A percentile compares a stretch with the other conserved stretches of the same genome.
phyloP scores from a whole-genome alignment of 1,140 invertebrate genomes.

The Magallana gigas region DNA sequence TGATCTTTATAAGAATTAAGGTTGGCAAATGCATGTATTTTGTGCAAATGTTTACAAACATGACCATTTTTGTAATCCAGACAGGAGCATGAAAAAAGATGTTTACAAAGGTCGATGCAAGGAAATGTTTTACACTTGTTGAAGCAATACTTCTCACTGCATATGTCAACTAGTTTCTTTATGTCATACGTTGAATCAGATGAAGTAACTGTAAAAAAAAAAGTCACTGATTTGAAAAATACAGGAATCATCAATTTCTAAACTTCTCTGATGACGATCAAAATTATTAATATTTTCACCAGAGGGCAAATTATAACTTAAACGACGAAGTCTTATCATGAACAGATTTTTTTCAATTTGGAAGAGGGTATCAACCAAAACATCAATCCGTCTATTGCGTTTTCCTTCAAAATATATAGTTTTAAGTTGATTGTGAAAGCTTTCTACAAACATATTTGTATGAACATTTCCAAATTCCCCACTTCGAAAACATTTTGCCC shows the following conservation, averaged over 20 bases:
- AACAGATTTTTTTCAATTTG: conserved; percentile 40
- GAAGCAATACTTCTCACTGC: conserved; percentile 7
- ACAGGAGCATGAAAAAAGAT: conserved; percentile 28
- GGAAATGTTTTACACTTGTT: conserved; percentile 26
- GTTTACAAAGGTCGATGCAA: conserved; percentile 22
- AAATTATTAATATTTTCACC: conserved; percentile 13
- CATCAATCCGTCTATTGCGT: conserved; percentile 32
- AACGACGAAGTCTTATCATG: conserved; percentile 5
- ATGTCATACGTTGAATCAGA: conserved; percentile 15
- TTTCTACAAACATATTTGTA: conserved; percentile 45
- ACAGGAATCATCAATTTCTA: conserved; percentile 9
- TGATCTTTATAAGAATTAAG: neutral
- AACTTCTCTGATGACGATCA: conserved; percentile 19
- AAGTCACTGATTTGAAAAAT: conserved; percentile 20
- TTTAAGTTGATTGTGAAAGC: conserved; percentile 40
- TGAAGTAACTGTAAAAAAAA: conserved; percentile 8
- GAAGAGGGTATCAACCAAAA: conserved; percentile 30
- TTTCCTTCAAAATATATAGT: conserved; percentile 34
- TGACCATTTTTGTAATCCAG: conserved; percentile 26
- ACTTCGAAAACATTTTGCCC: conserved; percentile 19
- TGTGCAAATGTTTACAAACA: conserved; percentile 33
- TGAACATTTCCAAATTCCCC: conserved; percentile 30
- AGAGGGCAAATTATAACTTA: conserved; percentile 22
- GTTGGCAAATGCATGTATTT: conserved; percentile 30
- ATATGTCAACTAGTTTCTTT: conserved; percentile 14